Evolutionary conservation across 2,888 invertebrate species (phyloP), one percentile per base, ranked within the genome.

Genomic region (Eudasyphora cyanicolor): DNA sequence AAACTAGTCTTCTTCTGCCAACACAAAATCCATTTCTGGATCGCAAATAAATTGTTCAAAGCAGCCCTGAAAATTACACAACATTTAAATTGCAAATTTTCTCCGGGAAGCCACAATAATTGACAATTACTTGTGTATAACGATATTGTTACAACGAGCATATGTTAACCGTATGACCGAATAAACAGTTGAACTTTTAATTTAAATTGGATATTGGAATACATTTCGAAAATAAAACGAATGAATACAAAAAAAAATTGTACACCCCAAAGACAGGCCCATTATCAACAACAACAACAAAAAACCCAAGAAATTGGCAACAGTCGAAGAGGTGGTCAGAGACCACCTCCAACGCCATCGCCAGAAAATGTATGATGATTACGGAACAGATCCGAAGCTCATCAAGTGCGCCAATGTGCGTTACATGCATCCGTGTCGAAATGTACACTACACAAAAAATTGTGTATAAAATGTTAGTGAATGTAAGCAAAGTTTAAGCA

Each of bases 161-260:
- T 32, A 32, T 32, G 5, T 32, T 8, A 32, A n/a, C 45, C 14
- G 12, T 1, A n/a, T 45, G n/a, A 45, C 5, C 21, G 21, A 51
- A 51, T 51, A 51, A 51, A 51, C 51, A 51, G 51, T 19, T 51
- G 51, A 51, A 21, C 51, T 51, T 51, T 51, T 21, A 51, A 51
- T 51, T 51, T 51, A 51, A 51, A 51, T 51, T 51, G 51, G 51
- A 51, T 51, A 51, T 21, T 1, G 21, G 19, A 51, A 51, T 51
- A 51, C 19, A 45, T 45, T 45, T 12, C 45, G 45, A 45, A 45
- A 14, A 38, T 3, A 45, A 45, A 45, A 45, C 12, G n/a, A n/a
- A 45, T 6, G n/a, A 12, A 6, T 45, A 51, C 19, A n/a, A n/a
- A n/a, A n/a, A n/a, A n/a, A n/a, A n/a, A n/a, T n/a, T n/a, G 21